Percentiles rank a stretch among this genome's conserved stretches.
These are phyloP conservation scores for Auanema freiburgensis DNA, from an alignment of 2,888 invertebrate genomes.

Conservation along the genomic window DNA sequence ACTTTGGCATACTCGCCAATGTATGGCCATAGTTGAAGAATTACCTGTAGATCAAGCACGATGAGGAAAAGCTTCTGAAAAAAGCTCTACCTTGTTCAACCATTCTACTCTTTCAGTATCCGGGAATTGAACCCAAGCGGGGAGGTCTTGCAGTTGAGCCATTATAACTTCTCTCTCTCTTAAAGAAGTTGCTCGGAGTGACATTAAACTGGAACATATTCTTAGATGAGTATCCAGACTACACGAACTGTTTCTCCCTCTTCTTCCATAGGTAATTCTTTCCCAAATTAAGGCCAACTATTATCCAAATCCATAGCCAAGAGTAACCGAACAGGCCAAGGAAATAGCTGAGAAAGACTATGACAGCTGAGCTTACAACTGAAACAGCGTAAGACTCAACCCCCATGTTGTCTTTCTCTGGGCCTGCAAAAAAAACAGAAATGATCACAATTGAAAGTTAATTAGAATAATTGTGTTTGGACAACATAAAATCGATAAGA, in stretches of 20 bases:
- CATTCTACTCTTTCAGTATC: conserved; percentile 65
- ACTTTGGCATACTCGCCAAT: conserved; percentile 86
- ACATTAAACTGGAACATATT: conserved; percentile 32
- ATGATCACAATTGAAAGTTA: no score
- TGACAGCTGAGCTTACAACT: conserved; percentile 39
- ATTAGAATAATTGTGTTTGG: no score
- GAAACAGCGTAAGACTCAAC: conserved; percentile 55
- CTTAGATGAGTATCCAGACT: conserved; percentile 23
- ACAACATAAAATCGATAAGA: no score
- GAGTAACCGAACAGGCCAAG: conserved; percentile 27
- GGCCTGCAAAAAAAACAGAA: no score
- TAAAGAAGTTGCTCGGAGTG: conserved; percentile 40
- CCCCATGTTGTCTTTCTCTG: conserved; percentile 39
- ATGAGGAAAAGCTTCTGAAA: no score
- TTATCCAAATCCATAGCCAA: conserved; percentile 21
- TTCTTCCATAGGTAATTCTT: conserved; percentile 61
- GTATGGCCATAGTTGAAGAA: conserved; percentile 79
- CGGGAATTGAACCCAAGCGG: conserved; percentile 65
- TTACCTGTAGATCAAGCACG: conserved; percentile 51
- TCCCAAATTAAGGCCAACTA: conserved; percentile 52
- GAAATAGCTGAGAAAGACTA: conserved; percentile 41
- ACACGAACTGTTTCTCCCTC: conserved; percentile 45
- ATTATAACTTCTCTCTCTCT: conserved; percentile 61
- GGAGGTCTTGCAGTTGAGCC: conserved; percentile 61
- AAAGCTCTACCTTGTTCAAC: conserved; percentile 65